These are phyloP conservation scores for Ictalurus punctatus DNA, from an alignment of 2,113 vertebrate species.

Conservation along the genomic window DNA sequence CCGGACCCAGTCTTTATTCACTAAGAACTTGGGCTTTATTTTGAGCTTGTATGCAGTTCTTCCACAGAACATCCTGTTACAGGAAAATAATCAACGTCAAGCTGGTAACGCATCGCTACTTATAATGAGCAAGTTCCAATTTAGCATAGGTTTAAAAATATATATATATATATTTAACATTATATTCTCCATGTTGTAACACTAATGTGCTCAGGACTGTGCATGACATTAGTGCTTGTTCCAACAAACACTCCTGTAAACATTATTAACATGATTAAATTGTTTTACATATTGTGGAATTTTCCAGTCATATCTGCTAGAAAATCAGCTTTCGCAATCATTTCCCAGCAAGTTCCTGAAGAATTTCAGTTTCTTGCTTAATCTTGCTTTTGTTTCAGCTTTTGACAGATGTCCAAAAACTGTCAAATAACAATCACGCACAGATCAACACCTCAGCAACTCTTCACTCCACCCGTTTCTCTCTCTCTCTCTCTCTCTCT, in stretches of 20 bases:
- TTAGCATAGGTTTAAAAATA: too few relatives aligned
- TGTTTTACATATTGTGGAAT: background rate
- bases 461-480: background rate
- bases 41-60: background rate
- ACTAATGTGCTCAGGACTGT: background rate
- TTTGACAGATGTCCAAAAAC: background rate
- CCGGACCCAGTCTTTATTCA: background rate
- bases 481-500: background rate
- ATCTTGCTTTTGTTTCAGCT: constrained; percentile 26
- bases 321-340: background rate
- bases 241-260: background rate
- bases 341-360: background rate
- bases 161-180: too few relatives aligned
- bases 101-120: background rate
- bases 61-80: background rate
- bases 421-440: background rate
- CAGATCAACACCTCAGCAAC: background rate
- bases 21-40: background rate
- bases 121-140: background rate
- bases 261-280: background rate
- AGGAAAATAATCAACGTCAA: background rate
- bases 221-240: background rate
- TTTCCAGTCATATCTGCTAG: background rate
- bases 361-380: background rate
- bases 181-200: background rate